Conservation (phyloP, 2,888 invertebrate genomes). For the Glyphotaelius pellucidus region DNA sequence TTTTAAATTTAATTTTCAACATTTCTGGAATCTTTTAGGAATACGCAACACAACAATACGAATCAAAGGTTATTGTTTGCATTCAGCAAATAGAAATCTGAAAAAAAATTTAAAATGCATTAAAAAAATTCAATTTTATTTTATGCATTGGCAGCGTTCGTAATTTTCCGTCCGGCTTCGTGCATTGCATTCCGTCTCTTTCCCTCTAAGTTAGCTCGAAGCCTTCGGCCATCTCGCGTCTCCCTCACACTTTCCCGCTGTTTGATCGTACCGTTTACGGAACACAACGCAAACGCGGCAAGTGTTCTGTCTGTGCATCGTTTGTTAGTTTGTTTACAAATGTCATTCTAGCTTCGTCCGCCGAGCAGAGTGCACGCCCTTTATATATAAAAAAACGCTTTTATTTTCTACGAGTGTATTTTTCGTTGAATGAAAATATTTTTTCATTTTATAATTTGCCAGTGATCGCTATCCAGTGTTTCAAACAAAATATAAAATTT, state of each 20-base stretch:
- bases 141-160: neutral
- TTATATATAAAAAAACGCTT: neutral
- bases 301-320: slow-evolving; percentile 31
- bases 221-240: neutral
- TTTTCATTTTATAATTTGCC: neutral
- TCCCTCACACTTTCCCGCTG: neutral
- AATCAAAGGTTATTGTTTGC: no score
- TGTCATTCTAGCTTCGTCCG: slow-evolving; percentile 21
- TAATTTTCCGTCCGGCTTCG: slow-evolving; percentile 12
- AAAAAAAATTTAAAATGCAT: neutral
- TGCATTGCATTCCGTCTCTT: neutral
- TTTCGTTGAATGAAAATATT: slow-evolving; percentile 15
- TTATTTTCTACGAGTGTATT: neutral
- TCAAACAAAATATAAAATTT: neutral
- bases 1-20: no score
- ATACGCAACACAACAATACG: no score
- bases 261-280: neutral
- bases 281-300: neutral
- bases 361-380: neutral
- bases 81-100: neutral
- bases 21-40: no score
- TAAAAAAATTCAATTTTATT: neutral
- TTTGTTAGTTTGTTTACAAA: slow-evolving; percentile 41
- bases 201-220: neutral
- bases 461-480: neutral